Percentiles rank a stretch among this genome's conserved stretches.
phyloP scores from a whole-genome alignment of 2,113 vertebrate genomes.

The Campylomormyrus tamandua region DNA sequence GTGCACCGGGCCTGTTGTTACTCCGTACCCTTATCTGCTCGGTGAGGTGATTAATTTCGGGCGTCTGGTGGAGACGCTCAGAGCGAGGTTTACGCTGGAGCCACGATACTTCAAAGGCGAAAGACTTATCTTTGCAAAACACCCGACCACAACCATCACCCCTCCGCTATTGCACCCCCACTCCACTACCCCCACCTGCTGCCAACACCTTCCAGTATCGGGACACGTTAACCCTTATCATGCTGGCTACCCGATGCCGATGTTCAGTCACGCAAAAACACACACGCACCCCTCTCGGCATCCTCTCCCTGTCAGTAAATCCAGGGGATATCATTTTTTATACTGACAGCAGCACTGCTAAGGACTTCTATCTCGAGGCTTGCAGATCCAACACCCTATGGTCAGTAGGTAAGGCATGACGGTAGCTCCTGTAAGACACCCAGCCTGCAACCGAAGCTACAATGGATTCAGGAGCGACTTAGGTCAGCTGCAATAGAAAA shows the following conservation, averaged over 20 bases:
- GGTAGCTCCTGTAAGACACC: not conserved
- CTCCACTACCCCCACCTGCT: not conserved
- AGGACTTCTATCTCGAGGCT: not conserved
- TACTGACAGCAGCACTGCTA: not conserved
- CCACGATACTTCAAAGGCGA: slow-evolving; percentile 68
- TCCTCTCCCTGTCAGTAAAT: not conserved
- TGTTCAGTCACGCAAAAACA: not conserved
- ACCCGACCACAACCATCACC: slow-evolving; percentile 36
- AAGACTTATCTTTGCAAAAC: slow-evolving; percentile 61
- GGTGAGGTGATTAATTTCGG: slow-evolving; percentile 59
- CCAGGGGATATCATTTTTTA: not conserved
- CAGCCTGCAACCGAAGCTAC: not conserved
- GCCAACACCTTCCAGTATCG: not conserved
- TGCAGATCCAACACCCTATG: not conserved
- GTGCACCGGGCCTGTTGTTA: slow-evolving; percentile 44
- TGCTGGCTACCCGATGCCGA: not conserved
- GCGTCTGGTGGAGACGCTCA: slow-evolving; percentile 58
- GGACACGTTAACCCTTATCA: not conserved
- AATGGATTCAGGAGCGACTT: not conserved
- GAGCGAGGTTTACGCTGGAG: slow-evolving; percentile 53
- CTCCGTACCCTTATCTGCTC: slow-evolving; percentile 62
- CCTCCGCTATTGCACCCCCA: not conserved
- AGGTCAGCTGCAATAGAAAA: not conserved
- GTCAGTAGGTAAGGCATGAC: not conserved
- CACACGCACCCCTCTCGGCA: not conserved